Evolutionary conservation across 2,797 vertebrate genomes (phyloP), one percentile per base, ranked within the genome.

Genomic region (Melanotaenia maccullochi): DNA sequence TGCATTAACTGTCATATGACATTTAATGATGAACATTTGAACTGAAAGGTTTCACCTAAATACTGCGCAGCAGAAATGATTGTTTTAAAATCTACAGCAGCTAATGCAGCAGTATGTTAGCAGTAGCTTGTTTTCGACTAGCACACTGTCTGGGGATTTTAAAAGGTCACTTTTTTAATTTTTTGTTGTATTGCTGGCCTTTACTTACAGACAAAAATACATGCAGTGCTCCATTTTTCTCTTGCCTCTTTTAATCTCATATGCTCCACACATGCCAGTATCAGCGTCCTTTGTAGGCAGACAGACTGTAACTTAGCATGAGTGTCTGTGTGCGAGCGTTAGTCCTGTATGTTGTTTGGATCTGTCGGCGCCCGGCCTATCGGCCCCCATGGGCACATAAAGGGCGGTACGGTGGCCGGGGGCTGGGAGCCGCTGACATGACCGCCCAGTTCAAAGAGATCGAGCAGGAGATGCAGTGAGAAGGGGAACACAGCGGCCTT

Each of bases 371-470:
- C 78, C 75, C 82, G 33, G 86, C 73, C 85, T 92, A 91, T 93
- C 87, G 32, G 84, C 91, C 88, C 84, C 85, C 65, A 38, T 82
- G 85, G 91, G 84, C 82, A 91, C 86, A 87, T 92, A 89, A 92
- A 92, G 90, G 89, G 74, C 71, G 60, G 81, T 75, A 73, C 80
- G 88, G 87, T 68, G 80, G 76, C 68, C 55, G 81, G 82, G 81
- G 86, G 73, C 81, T 63, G 82, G 71, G 87, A 87, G 84, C 82
- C 82, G 91, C 87, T 93, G 91, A 93, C 91, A 91, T 77, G 81
- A 65, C 79, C 73, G 82, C 81, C 83, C 81, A 67, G 84, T 93
- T 93, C 92, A 93, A 93, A 93, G 90, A 92, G 87, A 91, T 91
- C 59, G 49, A 76, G 79, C 75, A 74, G 78, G 79, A 90, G 90